Evolutionary conservation across 37 sponge, comb jelly and placozoan species (phyloP).

Genomic region (Crambe crambe): DNA sequence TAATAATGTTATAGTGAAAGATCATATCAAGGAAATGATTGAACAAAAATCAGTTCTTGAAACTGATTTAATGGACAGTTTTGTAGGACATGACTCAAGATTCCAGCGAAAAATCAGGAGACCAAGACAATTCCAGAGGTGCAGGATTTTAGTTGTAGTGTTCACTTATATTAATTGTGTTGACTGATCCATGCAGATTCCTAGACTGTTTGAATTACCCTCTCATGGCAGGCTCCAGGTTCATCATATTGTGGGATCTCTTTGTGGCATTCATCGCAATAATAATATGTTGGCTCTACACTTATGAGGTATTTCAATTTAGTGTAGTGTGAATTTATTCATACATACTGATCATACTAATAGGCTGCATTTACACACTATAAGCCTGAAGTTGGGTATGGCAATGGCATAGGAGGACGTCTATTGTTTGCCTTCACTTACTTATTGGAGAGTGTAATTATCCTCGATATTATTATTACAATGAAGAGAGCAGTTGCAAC

Average conservation of each 20-base stretch:
- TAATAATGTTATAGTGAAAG: too few relatives aligned
- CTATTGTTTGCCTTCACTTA: constrained; percentile 53
- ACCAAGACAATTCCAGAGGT: neutral
- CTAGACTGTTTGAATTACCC: too few relatives aligned
- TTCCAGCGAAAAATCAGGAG: neutral
- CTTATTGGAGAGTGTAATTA: constrained; percentile 54
- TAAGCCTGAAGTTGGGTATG: constrained; percentile 23
- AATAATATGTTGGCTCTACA: constrained; percentile 32
- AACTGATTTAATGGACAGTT: too few relatives aligned
- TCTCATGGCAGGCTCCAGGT: constrained; percentile 48
- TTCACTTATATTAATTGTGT: neutral
- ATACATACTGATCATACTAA: neutral
- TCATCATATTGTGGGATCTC: constrained; percentile 42
- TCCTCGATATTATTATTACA: constrained; percentile 63
- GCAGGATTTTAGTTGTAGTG: neutral
- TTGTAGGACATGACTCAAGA: neutral
- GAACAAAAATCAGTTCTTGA: too few relatives aligned
- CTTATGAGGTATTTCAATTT: constrained; percentile 16
- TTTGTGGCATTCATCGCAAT: constrained; percentile 15
- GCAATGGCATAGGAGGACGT: constrained; percentile 2
- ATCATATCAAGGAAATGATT: too few relatives aligned
- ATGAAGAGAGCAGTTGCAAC: constrained; percentile 55
- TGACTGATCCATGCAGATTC: neutral
- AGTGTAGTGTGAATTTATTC: neutral
- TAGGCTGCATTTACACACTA: constrained; percentile 65